A percentile compares a stretch with the other conserved stretches of the same genome.
phyloP scores from a whole-genome alignment of 2,888 invertebrate genomes.

The Hypomecis punctinalis region DNA sequence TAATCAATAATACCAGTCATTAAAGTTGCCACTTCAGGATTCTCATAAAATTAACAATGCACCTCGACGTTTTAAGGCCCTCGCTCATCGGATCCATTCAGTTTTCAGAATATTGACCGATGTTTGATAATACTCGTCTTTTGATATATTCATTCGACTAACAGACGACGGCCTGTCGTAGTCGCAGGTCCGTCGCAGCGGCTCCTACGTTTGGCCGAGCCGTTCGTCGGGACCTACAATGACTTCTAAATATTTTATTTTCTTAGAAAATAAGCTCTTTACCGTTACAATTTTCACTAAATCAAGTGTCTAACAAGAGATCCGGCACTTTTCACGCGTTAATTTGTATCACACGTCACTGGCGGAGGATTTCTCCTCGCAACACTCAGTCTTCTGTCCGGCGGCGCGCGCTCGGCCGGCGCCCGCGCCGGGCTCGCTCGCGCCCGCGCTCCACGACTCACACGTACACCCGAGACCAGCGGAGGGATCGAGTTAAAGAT shows the following conservation, averaged over 20 bases:
- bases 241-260: constrained; percentile 1
- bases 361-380: constrained; percentile 13
- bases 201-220: not conserved
- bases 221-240: not conserved
- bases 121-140: not conserved
- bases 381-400: not conserved
- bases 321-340: constrained; percentile 29
- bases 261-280: constrained; percentile 41
- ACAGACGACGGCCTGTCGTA: not conserved
- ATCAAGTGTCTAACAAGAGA: constrained; percentile 25
- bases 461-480: not conserved
- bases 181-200: not conserved
- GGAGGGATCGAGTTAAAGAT: not conserved
- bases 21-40: constrained; percentile 8
- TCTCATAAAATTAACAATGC: constrained; percentile 20
- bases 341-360: constrained; percentile 30
- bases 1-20: constrained; percentile 11
- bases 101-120: no score
- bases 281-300: constrained; percentile 31
- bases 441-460: not conserved
- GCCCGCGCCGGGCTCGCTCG: no score
- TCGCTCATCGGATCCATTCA: no score
- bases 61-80: not conserved
- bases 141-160: not conserved
- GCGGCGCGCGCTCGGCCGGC: no score